Percentiles rank a stretch among this genome's conserved stretches.
These are phyloP conservation scores for Pteronotus mesoamericanus DNA, from an alignment of 2,797 vertebrate species.

Conservation along the genomic window DNA sequence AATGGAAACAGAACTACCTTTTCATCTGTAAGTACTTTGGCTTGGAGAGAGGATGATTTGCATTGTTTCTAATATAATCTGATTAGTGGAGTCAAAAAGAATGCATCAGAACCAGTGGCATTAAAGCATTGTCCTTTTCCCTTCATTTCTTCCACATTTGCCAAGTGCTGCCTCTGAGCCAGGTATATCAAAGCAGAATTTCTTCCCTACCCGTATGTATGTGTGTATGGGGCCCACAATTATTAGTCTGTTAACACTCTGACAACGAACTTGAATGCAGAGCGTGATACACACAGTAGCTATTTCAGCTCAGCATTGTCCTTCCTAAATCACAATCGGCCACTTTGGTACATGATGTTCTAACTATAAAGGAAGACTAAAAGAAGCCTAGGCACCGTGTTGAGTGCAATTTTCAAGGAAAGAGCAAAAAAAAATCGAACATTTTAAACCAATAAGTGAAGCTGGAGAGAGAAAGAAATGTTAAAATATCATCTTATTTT, in stretches of 20 bases:
- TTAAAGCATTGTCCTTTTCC: conserved; percentile 45
- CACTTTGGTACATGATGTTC: conserved; percentile 66
- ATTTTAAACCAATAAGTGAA: conserved; percentile 70
- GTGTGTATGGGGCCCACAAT: conserved; percentile 10
- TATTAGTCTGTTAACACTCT: conserved; percentile 68
- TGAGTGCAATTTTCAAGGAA: conserved; percentile 74
- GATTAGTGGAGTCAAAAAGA: background rate
- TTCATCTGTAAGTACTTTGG: background rate
- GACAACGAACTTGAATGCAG: conserved; percentile 66
- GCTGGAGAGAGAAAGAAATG: conserved; percentile 67
- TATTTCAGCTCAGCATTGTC: conserved; percentile 69
- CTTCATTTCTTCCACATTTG: conserved; percentile 44
- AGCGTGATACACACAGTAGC: conserved; percentile 58
- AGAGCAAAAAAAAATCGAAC: conserved; percentile 68
- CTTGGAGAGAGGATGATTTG: conserved; percentile 6
- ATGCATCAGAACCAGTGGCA: background rate
- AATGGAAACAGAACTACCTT: background rate
- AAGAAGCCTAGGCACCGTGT: conserved; percentile 66
- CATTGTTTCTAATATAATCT: conserved; percentile 35
- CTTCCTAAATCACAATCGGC: conserved; percentile 64
- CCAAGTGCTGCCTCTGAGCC: conserved; percentile 16
- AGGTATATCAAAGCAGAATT: conserved; percentile 29
- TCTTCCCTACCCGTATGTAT: conserved; percentile 16
- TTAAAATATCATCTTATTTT: conserved; percentile 75
- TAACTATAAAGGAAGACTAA: conserved; percentile 67